Percentiles rank a stretch among this genome's conserved stretches.
Conservation (phyloP, 2,888 invertebrate genomes). For the Alcis repandata region DNA sequence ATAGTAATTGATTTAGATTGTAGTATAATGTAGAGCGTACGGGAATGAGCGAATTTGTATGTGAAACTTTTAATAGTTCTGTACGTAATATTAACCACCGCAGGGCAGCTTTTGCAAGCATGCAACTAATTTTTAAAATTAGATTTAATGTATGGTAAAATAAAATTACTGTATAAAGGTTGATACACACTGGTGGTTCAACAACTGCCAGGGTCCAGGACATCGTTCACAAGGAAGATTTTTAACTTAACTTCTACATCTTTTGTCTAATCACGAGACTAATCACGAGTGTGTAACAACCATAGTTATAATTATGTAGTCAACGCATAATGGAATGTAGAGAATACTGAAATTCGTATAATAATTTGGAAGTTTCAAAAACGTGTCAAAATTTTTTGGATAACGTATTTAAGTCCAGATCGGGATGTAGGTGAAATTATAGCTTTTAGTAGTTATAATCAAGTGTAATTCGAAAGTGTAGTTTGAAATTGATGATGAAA, state of each 20-base stretch:
- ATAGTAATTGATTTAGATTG: slow-evolving; percentile 65
- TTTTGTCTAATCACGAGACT: slow-evolving; percentile 30
- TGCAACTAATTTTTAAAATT: slow-evolving; percentile 76
- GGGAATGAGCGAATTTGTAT: slow-evolving; percentile 79
- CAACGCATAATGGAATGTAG: slow-evolving; percentile 76
- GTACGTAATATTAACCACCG: slow-evolving; percentile 77
- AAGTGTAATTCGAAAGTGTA: slow-evolving; percentile 85
- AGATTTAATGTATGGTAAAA: slow-evolving; percentile 67
- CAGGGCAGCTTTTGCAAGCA: slow-evolving; percentile 80
- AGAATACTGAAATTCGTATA: slow-evolving; percentile 61
- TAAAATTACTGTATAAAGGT: slow-evolving; percentile 55
- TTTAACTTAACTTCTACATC: slow-evolving; percentile 52
- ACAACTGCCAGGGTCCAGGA: slow-evolving; percentile 52
- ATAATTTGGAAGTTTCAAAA: slow-evolving; percentile 75
- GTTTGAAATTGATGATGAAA: slow-evolving; percentile 85
- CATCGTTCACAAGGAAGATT: slow-evolving; percentile 45
- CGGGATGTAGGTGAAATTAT: slow-evolving; percentile 81
- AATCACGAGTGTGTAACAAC: slow-evolving; percentile 38
- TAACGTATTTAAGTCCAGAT: slow-evolving; percentile 70
- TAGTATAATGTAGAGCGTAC: slow-evolving; percentile 70
- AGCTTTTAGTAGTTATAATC: slow-evolving; percentile 86
- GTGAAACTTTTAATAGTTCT: slow-evolving; percentile 63
- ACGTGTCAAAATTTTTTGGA: slow-evolving; percentile 82
- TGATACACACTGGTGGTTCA: slow-evolving; percentile 60
- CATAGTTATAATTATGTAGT: slow-evolving; percentile 65